Evolutionary conservation across 2,888 invertebrate species (phyloP).

Genomic region (Kryphioiulus occultus): DNA sequence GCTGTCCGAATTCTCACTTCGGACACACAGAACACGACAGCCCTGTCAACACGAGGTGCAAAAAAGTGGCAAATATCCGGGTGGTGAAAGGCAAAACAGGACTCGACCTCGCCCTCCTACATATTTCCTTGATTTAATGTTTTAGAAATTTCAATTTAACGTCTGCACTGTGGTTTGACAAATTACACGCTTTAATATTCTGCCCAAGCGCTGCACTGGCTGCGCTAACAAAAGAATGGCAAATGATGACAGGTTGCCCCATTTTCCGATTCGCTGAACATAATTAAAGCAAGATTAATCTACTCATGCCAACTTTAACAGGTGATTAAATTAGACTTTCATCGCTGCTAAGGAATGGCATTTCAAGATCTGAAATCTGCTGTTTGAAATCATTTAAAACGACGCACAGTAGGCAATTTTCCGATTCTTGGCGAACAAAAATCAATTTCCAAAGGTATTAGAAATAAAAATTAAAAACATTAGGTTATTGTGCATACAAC

Average conservation of each 20-base stretch:
- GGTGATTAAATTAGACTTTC: background rate
- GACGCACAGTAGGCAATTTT: too few relatives aligned
- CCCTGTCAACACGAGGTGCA: background rate
- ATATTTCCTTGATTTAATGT: conserved; percentile 33
- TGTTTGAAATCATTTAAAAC: too few relatives aligned
- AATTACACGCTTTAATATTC: background rate
- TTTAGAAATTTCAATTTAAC: background rate
- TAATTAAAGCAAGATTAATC: too few relatives aligned
- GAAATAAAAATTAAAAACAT: too few relatives aligned
- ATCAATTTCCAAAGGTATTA: too few relatives aligned
- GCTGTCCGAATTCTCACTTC: background rate
- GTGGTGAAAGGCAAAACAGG: background rate
- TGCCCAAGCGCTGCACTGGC: background rate
- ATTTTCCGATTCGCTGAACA: background rate
- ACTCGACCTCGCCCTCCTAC: background rate
- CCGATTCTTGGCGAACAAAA: too few relatives aligned
- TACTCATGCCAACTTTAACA: too few relatives aligned
- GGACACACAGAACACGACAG: background rate
- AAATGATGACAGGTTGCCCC: background rate
- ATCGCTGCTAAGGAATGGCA: background rate
- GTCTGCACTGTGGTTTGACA: background rate
- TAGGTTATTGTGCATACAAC: too few relatives aligned
- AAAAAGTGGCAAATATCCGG: background rate
- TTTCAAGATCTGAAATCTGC: background rate
- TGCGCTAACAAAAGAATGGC: background rate